Base-by-base conservation (phyloP, 2,113 vertebrate genomes). In the Seriola dumerili region DNA sequence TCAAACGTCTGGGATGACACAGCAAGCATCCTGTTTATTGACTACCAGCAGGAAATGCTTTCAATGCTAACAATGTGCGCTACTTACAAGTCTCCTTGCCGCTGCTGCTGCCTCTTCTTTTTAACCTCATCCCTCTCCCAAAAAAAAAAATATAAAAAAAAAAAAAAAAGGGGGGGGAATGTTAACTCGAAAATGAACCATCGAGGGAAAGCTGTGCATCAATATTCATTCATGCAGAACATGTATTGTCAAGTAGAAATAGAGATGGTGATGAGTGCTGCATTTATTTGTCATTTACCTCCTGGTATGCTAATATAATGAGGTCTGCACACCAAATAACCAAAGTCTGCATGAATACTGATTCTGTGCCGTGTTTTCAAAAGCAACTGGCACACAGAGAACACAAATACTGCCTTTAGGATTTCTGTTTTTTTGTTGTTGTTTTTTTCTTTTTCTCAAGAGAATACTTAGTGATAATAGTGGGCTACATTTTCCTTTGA, bases 281-380 rank as follows among this genome's bases (percentile, higher is more conserved):
- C 89, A 90, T 93, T 92, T 94, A 92, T 93, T 94, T 94, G 90
- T 92, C 92, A 89, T 94, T 94, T 93, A 93, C 92, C 91, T 94
- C 91, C 90, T 84, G 90, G 89, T 93, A 93, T 93, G 93, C 91
- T 90, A 94, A 93, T 92, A 89, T 89, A 89, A 92, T 88, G 89
- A 92, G 84, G 87, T 84, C 89, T 89, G 86, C 89, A 84, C 89
- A 81, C 83, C 81, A 91, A 89, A 91, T 87, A 91, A 89, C 85
- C 81, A 88, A 82, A 89, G 82, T 87, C 82, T 85, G 72, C 85
- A 83, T 91, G 91, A 91, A 92, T 88, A 90, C 89, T 85, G 89
- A 90, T 87, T 88, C 74, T 77, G 59, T n/a, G 69, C 38, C 55
- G 25, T 63, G 78, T 81, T 86, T 89, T 61, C 80, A 64, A 88